Evolutionary conservation across 2,888 invertebrate species (phyloP).

Genomic region (Tanytarsus gracilentus): DNA sequence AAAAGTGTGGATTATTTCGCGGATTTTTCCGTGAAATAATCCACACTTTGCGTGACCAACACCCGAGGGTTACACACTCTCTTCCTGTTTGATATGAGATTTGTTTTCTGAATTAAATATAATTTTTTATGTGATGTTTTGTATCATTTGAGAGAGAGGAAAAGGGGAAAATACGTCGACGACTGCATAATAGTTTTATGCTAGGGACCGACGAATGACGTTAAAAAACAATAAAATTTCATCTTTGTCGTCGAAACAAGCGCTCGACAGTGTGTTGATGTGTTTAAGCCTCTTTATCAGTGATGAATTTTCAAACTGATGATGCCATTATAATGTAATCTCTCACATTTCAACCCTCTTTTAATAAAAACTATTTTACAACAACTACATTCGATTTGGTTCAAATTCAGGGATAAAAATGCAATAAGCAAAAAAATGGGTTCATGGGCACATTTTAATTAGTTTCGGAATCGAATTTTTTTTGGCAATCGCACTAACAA

Average conservation of each 20-base stretch:
- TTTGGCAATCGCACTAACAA: conserved; percentile 3
- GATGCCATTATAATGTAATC: conserved; percentile 29
- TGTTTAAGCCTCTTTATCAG: conserved; percentile 29
- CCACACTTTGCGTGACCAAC: too few relatives aligned
- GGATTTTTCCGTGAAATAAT: too few relatives aligned
- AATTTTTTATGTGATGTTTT: conserved; percentile 27
- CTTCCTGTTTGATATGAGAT: conserved; percentile 24
- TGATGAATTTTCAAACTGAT: conserved; percentile 28
- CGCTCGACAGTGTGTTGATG: conserved; percentile 26
- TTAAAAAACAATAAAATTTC: conserved; percentile 26
- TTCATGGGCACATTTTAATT: conserved; percentile 24
- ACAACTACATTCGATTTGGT: neutral
- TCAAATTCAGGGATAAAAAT: neutral
- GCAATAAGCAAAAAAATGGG: neutral
- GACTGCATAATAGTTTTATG: conserved; percentile 24
- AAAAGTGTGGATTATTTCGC: too few relatives aligned
- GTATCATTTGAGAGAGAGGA: neutral
- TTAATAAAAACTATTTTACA: neutral
- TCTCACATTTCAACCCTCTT: conserved; percentile 21
- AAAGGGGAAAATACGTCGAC: too few relatives aligned
- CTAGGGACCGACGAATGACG: neutral
- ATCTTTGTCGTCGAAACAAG: conserved; percentile 2
- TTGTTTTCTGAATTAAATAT: conserved; percentile 27
- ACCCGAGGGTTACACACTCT: conserved; percentile 11
- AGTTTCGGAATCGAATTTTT: conserved; percentile 23